Evolutionary conservation across 2,113 vertebrate genomes (phyloP).

Genomic region (Camelus dromedarius): DNA sequence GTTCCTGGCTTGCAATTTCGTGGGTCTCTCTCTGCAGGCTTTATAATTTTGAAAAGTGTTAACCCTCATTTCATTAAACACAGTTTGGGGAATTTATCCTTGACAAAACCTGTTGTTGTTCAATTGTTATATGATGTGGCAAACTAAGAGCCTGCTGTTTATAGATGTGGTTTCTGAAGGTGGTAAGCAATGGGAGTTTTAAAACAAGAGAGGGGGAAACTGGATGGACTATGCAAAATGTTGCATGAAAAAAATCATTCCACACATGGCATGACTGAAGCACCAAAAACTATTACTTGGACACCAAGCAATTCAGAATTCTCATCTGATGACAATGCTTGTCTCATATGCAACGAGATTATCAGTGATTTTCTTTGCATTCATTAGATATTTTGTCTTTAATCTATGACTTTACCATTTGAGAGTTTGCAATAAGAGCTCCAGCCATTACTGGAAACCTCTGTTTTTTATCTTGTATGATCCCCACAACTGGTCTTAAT

Average conservation of each 20-base stretch:
- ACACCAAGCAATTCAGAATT: neutral
- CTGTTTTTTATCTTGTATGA: neutral
- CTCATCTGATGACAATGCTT: neutral
- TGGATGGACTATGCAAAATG: neutral
- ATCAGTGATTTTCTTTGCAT: neutral
- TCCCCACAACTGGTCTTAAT: neutral
- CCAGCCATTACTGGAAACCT: neutral
- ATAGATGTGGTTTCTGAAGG: neutral
- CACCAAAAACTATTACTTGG: neutral
- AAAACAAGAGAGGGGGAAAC: neutral
- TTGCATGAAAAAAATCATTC: neutral
- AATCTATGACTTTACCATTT: neutral
- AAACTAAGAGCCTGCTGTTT: neutral
- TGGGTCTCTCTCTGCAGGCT: neutral
- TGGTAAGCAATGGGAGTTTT: neutral
- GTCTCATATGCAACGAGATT: neutral
- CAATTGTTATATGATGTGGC: neutral
- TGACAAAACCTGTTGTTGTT: neutral
- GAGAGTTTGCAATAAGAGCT: neutral
- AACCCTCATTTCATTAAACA: neutral
- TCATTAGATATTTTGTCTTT: neutral
- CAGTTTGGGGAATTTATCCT: neutral
- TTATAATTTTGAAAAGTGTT: neutral
- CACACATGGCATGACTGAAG: neutral
- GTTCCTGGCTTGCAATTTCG: neutral